A percentile compares a stretch with the other conserved stretches of the same genome.
Evolutionary conservation across 92 coral and sea anemone species (phyloP).

Genomic region (Phenganax subtilis): DNA sequence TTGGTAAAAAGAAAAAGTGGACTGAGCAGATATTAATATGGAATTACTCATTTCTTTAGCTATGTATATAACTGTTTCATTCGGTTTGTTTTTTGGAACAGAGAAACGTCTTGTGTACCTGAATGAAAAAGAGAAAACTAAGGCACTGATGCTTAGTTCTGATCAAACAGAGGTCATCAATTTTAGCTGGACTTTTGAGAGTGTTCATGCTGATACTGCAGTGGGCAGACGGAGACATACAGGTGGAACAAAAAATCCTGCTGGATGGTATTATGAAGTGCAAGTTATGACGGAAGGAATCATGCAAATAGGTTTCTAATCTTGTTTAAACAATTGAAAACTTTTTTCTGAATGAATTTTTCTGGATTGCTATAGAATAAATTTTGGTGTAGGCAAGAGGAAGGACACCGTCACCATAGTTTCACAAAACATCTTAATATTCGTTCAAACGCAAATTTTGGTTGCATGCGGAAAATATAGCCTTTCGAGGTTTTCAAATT

Average conservation of each 20-base stretch:
- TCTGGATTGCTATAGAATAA: no score
- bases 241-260: slow-evolving; percentile 58
- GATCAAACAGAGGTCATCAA: slow-evolving; percentile 84
- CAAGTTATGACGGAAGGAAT: slow-evolving; percentile 78
- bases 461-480: no score
- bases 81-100: neutral
- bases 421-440: no score
- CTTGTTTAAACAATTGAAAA: no score
- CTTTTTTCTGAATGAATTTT: no score
- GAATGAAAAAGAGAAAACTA: slow-evolving; percentile 68
- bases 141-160: slow-evolving; percentile 76
- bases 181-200: slow-evolving; percentile 94
- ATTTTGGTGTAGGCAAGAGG: no score
- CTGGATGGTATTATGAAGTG: slow-evolving; percentile 98
- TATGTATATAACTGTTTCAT: neutral
- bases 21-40: no score
- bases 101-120: slow-evolving; percentile 37
- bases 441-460: no score
- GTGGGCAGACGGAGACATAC: slow-evolving; percentile 68
- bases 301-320: slow-evolving; percentile 69
- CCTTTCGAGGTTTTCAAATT: no score
- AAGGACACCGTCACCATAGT: no score
- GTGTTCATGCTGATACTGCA: slow-evolving; percentile 79
- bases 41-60: no score
- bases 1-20: no score